Conservation (phyloP, 2,888 invertebrate genomes). For the Lepetodrilus schrolli region DNA sequence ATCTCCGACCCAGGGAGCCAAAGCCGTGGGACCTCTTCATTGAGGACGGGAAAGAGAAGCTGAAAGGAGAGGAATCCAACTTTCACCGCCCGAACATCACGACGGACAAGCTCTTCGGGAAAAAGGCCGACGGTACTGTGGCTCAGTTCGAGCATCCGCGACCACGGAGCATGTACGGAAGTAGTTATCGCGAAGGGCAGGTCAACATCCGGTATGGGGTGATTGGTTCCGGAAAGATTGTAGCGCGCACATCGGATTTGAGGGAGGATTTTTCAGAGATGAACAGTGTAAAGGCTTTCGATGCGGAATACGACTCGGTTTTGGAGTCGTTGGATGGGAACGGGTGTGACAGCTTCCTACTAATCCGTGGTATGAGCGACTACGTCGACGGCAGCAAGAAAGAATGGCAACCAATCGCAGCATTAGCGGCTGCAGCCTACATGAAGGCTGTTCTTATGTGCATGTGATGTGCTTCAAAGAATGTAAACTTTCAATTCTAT, state of each 20-base stretch:
- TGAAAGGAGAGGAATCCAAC: constrained; percentile 76
- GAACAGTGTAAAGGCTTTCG: constrained; percentile 90
- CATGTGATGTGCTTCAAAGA: constrained; percentile 37
- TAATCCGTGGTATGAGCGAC: constrained; percentile 89
- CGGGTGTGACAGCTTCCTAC: constrained; percentile 81
- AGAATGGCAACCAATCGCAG: constrained; percentile 97
- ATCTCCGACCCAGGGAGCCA: constrained; percentile 43
- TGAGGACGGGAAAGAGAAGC: constrained; percentile 81
- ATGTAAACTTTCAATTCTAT: too few relatives aligned
- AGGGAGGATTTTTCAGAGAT: constrained; percentile 90
- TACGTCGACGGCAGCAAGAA: constrained; percentile 94
- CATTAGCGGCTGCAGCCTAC: constrained; percentile 92
- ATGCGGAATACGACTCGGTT: constrained; percentile 95
- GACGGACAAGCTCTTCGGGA: constrained; percentile 58
- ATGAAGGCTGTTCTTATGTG: constrained; percentile 84
- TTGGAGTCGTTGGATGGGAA: constrained; percentile 83
- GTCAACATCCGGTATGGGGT: constrained; percentile 84
- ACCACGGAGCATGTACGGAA: constrained; percentile 35
- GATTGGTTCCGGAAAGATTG: constrained; percentile 87
- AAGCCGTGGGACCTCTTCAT: constrained; percentile 86
- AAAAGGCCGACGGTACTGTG: constrained; percentile 53
- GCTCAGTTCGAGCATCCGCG: constrained; percentile 50
- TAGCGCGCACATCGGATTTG: constrained; percentile 86
- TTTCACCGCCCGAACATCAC: constrained; percentile 66
- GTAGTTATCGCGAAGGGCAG: constrained; percentile 48